Conservation (phyloP, 2,888 invertebrate genomes). For the Tipula confusa region DNA sequence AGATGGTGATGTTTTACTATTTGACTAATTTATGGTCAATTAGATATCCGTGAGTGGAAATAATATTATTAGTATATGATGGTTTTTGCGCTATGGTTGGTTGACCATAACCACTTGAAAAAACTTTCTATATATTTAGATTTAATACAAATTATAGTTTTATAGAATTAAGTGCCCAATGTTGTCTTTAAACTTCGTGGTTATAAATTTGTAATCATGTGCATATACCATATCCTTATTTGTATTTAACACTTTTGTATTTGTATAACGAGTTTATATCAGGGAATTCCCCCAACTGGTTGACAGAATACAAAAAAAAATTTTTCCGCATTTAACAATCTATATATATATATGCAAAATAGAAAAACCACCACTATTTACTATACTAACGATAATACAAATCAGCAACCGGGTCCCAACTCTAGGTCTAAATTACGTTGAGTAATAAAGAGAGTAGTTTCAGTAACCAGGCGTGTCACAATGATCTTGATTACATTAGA, state of each 20-base stretch:
- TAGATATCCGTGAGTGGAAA: slow-evolving; percentile 9
- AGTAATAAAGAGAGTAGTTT: no score
- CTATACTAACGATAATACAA: no score
- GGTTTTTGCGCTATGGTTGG: not conserved
- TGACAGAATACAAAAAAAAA: no score
- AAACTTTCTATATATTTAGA: not conserved
- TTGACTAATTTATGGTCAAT: slow-evolving; percentile 7
- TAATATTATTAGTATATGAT: not conserved
- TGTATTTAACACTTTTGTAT: not conserved
- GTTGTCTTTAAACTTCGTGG: not conserved
- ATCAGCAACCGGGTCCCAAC: no score
- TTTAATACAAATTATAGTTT: not conserved
- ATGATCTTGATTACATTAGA: no score
- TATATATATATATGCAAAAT: no score
- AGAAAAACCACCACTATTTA: no score
- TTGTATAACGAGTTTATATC: no score
- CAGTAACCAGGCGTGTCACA: no score
- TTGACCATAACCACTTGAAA: not conserved
- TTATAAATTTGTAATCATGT: not conserved
- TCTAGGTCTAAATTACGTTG: no score
- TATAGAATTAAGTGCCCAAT: not conserved
- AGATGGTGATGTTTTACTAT: not conserved
- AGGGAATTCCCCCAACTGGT: no score
- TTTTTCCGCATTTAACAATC: no score
- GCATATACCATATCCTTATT: not conserved